Evolutionary conservation across 2,888 invertebrate species (phyloP), one percentile per base, ranked within the genome.

Genomic region (Ophion costatus): DNA sequence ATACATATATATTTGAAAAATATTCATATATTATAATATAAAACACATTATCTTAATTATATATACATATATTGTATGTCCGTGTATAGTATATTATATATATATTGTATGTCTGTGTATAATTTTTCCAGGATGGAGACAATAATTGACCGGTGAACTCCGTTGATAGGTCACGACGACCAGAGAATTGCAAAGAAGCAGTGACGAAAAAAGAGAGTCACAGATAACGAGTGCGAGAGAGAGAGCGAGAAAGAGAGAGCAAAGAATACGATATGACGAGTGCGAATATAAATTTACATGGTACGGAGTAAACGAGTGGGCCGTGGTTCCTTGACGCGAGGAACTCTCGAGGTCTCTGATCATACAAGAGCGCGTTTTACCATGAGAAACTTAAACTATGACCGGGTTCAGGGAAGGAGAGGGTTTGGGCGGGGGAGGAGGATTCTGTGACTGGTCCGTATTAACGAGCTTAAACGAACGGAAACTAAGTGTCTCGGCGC

Each of bases 391-490:
- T 83, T 73, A 74, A 80, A 73, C 73, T 69, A 45, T 64, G 75
- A 70, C 24, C 59, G 59, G 78, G 22, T 64, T 57, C 64, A 75
- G 29, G 64, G 38, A 3, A 20, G 38, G n/a, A 9, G 64, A 64
- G 45, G 45, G 57, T n/a, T 42, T 20, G 9, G 75, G 80, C 66
- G 75, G 70, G 69, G 80, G 76, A 73, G 57, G 82, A 74, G 64
- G 85, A 74, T 80, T 84, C 75, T 84, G 75, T 78, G 83, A 70
- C 85, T 82, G 80, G 38, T 61, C 71, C 81, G 87, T 93, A 93
- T 93, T 93, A 93, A 93, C 92, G 92, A 93, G 93, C 93, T 93
- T 92, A 93, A 93, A 93, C 91, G 93, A 93, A 93, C 93, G 93
- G 93, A 93, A 93, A 93, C 93, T 92, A 92, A 93, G 92, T 93